Evolutionary conservation across 2,888 invertebrate species (phyloP).

Genomic region (Brenthis ino): DNA sequence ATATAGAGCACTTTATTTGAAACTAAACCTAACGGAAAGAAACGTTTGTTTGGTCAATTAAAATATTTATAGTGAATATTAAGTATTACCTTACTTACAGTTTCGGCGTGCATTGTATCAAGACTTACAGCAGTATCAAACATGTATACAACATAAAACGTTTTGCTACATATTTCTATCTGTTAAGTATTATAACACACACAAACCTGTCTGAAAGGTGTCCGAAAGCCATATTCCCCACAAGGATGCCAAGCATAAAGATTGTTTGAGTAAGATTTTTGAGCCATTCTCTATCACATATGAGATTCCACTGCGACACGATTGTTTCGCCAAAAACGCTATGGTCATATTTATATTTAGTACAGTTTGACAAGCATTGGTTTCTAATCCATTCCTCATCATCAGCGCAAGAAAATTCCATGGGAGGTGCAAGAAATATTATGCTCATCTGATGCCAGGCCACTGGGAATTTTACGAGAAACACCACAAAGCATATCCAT

Average conservation of each 20-base stretch:
- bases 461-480: slow-evolving; percentile 88
- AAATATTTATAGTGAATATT: too few relatives aligned
- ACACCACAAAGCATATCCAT: slow-evolving; percentile 85
- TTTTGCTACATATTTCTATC: not conserved
- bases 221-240: slow-evolving; percentile 89
- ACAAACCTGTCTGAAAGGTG: slow-evolving; percentile 88
- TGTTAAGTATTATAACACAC: not conserved
- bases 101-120: too few relatives aligned
- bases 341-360: slow-evolving; percentile 83
- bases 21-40: too few relatives aligned
- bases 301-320: slow-evolving; percentile 88
- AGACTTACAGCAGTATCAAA: not conserved
- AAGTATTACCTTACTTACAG: too few relatives aligned
- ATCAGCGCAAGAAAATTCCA: slow-evolving; percentile 77
- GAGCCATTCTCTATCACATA: slow-evolving; percentile 85
- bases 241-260: slow-evolving; percentile 89
- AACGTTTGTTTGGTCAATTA: too few relatives aligned
- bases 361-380: slow-evolving; percentile 80
- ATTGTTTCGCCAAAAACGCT: slow-evolving; percentile 87
- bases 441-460: slow-evolving; percentile 92
- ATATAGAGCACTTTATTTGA: too few relatives aligned
- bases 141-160: not conserved
- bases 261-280: slow-evolving; percentile 89
- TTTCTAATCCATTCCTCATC: slow-evolving; percentile 66
- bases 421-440: slow-evolving; percentile 88